Evolutionary conservation across 2,888 invertebrate genomes (phyloP).

Genomic region (Lithophane leautieri): DNA sequence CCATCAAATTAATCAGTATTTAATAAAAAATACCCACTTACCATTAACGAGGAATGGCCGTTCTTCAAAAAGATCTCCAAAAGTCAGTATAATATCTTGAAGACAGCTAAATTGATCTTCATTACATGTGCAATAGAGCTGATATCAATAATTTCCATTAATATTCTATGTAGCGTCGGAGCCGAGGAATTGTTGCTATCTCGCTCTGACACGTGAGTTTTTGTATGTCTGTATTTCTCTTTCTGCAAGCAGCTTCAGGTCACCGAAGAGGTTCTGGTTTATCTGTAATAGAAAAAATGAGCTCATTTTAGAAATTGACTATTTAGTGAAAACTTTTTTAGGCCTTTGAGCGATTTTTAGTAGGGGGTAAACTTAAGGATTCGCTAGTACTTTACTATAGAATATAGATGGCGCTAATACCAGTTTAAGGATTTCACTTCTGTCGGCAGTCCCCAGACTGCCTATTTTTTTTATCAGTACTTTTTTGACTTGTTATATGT

Average conservation of each 20-base stretch:
- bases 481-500: not conserved
- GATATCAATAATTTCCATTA: constrained; percentile 65
- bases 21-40: constrained; percentile 53
- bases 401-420: no score
- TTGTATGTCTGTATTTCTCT: constrained; percentile 21
- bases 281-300: constrained; percentile 57
- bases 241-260: constrained; percentile 7
- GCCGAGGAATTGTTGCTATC: constrained; percentile 49
- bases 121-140: constrained; percentile 59
- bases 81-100: constrained; percentile 60
- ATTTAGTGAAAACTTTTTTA: not conserved
- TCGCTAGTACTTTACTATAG: no score
- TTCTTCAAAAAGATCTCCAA: constrained; percentile 52
- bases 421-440: no score
- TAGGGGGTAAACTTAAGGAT: no score
- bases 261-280: constrained; percentile 2
- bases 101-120: constrained; percentile 56
- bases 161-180: constrained; percentile 44
- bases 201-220: constrained; percentile 45
- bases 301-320: not conserved
- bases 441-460: no score
- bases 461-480: not conserved
- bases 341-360: no score
- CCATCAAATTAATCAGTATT: no score
- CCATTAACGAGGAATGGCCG: constrained; percentile 72